These are phyloP conservation scores for Siniperca scherzeri DNA, from an alignment of 2,797 vertebrate species.

Conservation along the genomic window DNA sequence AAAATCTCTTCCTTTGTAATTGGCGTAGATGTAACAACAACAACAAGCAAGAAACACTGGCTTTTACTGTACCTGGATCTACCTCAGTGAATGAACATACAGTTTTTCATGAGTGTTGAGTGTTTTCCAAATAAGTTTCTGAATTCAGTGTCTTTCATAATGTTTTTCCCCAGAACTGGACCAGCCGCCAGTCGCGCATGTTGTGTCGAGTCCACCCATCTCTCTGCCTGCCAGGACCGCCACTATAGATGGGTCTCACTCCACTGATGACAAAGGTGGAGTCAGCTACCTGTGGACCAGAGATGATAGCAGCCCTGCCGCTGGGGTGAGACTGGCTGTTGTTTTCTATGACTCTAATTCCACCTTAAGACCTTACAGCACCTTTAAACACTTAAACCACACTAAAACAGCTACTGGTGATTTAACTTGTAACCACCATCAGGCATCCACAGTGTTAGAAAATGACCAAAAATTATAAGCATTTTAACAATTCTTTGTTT, in stretches of 20 bases:
- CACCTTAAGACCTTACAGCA: not conserved
- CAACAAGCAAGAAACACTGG: not conserved
- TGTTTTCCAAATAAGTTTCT: not conserved
- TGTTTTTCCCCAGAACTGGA: slow-evolving; percentile 88
- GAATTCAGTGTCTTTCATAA: accelerated
- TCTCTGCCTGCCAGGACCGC: slow-evolving; percentile 90
- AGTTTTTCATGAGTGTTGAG: not conserved
- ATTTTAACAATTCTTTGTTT: not conserved
- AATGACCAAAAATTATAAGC: too few relatives aligned
- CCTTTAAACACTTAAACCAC: not conserved
- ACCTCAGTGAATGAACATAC: not conserved
- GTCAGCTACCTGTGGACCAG: slow-evolving; percentile 93
- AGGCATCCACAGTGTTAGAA: not conserved
- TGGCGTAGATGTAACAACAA: not conserved
- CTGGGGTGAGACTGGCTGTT: slow-evolving; percentile 89
- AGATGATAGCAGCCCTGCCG: slow-evolving; percentile 94
- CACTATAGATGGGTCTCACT: slow-evolving; percentile 91
- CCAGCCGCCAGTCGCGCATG: slow-evolving; percentile 90
- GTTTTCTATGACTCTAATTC: not conserved
- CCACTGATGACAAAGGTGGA: slow-evolving; percentile 94
- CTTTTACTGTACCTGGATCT: not conserved
- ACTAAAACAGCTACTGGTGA: not conserved
- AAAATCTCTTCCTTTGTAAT: not conserved
- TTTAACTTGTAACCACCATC: not conserved
- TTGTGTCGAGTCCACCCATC: slow-evolving; percentile 88